Percentiles rank a stretch among this genome's conserved stretches.
Conservation (phyloP, 2,888 invertebrate species). For the Netelia fuscicornis region DNA sequence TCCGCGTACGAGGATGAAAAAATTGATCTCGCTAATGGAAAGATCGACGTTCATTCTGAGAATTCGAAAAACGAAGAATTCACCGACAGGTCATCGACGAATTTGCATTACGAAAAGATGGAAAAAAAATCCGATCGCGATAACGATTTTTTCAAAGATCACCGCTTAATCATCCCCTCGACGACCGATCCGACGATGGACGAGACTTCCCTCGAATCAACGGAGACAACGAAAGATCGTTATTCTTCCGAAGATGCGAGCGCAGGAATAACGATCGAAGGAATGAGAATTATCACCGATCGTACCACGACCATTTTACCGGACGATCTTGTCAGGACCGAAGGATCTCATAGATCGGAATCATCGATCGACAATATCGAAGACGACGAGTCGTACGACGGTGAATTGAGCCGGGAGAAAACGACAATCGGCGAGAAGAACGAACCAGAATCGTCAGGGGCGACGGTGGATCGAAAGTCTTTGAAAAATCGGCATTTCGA, state of each 20-base stretch:
- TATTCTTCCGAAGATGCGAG: constrained; percentile 56
- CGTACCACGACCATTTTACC: constrained; percentile 47
- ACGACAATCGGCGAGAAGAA: constrained; percentile 48
- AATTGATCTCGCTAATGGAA: constrained; percentile 5
- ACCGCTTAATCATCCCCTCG: background rate
- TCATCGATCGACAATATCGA: constrained; percentile 64
- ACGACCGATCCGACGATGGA: constrained; percentile 42
- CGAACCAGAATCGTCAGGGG: constrained; percentile 33
- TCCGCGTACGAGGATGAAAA: constrained; percentile 39
- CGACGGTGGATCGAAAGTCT: constrained; percentile 6
- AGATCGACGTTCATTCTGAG: constrained; percentile 1
- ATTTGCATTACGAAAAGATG: constrained; percentile 19
- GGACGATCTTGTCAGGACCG: constrained; percentile 59
- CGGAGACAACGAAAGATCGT: constrained; percentile 64
- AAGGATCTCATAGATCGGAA: constrained; percentile 51
- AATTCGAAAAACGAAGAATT: constrained; percentile 26
- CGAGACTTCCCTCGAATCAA: constrained; percentile 9
- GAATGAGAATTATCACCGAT: constrained; percentile 36
- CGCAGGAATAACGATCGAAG: constrained; percentile 29
- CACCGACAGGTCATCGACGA: background rate
- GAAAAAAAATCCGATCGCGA: constrained; percentile 44
- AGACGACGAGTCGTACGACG: constrained; percentile 70
- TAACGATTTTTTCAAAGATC: constrained; percentile 16
- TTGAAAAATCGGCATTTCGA: constrained; percentile 45
- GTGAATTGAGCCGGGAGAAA: constrained; percentile 67